Evolutionary conservation across 1,140 invertebrate genomes (phyloP), one percentile per base, ranked within the genome.

Genomic region (Drosophila orosa): DNA sequence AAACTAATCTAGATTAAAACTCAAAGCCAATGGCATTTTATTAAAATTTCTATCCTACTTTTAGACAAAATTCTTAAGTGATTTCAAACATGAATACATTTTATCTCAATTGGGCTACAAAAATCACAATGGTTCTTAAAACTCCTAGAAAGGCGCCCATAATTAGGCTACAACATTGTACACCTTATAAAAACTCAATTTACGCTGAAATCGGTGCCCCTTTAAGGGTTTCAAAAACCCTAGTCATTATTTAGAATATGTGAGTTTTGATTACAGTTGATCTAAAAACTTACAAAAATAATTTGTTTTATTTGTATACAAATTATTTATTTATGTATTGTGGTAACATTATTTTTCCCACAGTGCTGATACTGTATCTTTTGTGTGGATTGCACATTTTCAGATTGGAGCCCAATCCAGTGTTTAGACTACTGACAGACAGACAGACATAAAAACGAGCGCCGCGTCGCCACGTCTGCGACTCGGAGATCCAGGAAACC

Each of bases 331-430:
- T 9, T 10, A 17, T 27, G 1, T 13, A 2, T 27, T 1, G 5
- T 17, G 45, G 0, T 25, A 9, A 19, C 17, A 52, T 29, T 35
- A 56, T 17, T 40, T 55, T 56, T 44, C n/a, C 25, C 27, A 9
- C 45, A 52, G 61, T 71, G 67, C 40, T 39, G 67, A 58, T 71
- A 71, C 25, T 22, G n/a, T 71, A 71, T 71, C 66, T 71, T 71
- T 71, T 71, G 65, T 71, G 27, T 27, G n/a, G 19, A 47, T 17
- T 69, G 67, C 67, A 71, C 25, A 33, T 71, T 71, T 71, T 31
- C 6, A 45, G 42, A 71, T 31, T 33, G 47, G 47, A 58, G n/a
- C n/a, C 31, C 31, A n/a, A 22, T 56, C 33, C 33, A 58, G 31
- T 71, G 42, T 71, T 71, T 58, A 71, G 50, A 71, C 65, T 71